A percentile compares a stretch with the other conserved stretches of the same genome.
Evolutionary conservation across 1,140 invertebrate species (phyloP).

Genomic region (Dufourea novaeangliae): DNA sequence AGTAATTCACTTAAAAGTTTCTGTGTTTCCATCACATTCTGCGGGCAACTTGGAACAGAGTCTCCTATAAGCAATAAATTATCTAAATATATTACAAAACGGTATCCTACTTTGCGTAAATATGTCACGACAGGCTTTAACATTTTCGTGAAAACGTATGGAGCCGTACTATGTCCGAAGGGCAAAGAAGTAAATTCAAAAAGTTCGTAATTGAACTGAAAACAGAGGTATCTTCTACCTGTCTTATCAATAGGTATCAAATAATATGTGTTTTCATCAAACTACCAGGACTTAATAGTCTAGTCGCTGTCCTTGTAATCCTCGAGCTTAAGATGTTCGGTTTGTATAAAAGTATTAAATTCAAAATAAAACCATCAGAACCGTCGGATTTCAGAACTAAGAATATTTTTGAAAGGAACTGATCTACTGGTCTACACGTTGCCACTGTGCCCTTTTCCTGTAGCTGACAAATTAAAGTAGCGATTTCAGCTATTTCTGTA

Average conservation of each 20-base stretch:
- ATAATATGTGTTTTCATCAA: neutral
- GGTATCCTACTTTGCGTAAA: neutral
- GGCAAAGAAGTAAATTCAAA: conserved; percentile 20
- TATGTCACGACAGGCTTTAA: conserved; percentile 7
- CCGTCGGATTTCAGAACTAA: too few relatives aligned
- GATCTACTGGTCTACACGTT: too few relatives aligned
- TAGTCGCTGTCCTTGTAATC: too few relatives aligned
- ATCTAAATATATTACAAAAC: conserved; percentile 7
- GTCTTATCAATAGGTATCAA: neutral
- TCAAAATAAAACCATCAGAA: too few relatives aligned
- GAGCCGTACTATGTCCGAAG: neutral
- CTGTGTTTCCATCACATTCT: neutral
- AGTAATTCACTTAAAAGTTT: too few relatives aligned
- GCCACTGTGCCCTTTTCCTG: too few relatives aligned
- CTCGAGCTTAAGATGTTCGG: too few relatives aligned
- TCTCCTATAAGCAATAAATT: conserved; percentile 26
- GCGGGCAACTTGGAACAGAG: neutral
- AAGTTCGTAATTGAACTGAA: neutral
- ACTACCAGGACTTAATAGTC: too few relatives aligned
- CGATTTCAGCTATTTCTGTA: too few relatives aligned
- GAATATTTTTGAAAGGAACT: too few relatives aligned
- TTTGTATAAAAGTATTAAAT: too few relatives aligned
- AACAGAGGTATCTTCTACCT: conserved; percentile 7
- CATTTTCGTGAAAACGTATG: conserved; percentile 22
- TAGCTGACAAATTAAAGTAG: too few relatives aligned